Conservation (phyloP, 2,113 vertebrate species). For the Diadophis punctatus region DNA sequence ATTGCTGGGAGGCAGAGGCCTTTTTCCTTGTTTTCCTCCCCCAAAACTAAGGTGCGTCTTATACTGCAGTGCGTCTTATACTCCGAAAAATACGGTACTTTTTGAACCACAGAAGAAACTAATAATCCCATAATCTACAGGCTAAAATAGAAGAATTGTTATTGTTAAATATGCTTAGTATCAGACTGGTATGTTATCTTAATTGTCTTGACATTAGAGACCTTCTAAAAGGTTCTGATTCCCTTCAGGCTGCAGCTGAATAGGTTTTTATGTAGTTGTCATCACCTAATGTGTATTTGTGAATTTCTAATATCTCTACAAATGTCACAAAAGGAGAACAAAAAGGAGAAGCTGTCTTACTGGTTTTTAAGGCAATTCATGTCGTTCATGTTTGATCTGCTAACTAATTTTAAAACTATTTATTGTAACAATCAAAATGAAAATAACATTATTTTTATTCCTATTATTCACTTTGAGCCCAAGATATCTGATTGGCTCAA, state of each 20-base stretch:
- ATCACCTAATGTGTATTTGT: not conserved
- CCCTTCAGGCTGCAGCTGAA: not conserved
- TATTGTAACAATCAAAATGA: not conserved
- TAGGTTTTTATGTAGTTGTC: not conserved
- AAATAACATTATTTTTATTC: not conserved
- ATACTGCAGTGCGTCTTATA: no score
- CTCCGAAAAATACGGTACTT: no score
- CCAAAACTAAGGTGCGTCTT: no score
- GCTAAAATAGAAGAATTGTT: not conserved
- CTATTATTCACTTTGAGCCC: not conserved
- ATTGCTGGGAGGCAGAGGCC: no score
- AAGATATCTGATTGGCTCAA: not conserved
- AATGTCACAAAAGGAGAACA: not conserved
- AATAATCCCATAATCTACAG: not conserved
- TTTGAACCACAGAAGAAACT: not conserved
- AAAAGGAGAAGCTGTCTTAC: not conserved
- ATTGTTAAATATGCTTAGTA: not conserved
- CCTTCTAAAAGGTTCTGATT: not conserved
- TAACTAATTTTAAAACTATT: not conserved
- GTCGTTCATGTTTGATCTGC: not conserved
- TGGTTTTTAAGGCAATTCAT: not conserved
- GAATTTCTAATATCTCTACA: not conserved
- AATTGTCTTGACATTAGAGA: not conserved
- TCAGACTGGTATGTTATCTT: not conserved
- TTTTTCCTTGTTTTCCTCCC: no score